Evolutionary conservation across 2,888 invertebrate genomes (phyloP).

Genomic region (Sipha maydis): DNA sequence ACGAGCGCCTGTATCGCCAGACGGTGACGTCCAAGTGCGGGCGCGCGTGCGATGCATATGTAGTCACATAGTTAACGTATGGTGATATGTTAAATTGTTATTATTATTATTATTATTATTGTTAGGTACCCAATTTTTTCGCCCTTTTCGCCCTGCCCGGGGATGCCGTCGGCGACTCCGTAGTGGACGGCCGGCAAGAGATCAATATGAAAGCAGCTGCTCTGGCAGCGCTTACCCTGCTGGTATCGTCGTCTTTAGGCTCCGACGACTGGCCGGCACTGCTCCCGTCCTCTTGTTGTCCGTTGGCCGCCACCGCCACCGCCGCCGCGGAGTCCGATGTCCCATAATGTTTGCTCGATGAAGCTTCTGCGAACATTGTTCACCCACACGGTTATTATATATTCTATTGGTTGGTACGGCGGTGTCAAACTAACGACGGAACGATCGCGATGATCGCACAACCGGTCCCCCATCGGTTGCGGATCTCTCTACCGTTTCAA

Average conservation of each 20-base stretch:
- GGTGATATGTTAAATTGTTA: not conserved
- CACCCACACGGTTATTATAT: too few relatives aligned
- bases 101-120: not conserved
- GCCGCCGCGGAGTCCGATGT: slow-evolving; percentile 46
- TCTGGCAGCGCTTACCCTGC: slow-evolving; percentile 82
- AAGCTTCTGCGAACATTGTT: slow-evolving; percentile 27
- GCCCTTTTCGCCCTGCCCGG: slow-evolving; percentile 66
- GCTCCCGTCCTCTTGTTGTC: slow-evolving; percentile 56
- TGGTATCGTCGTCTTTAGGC: slow-evolving; percentile 52
- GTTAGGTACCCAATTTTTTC: slow-evolving; percentile 50
- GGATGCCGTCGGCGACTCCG: slow-evolving; percentile 63
- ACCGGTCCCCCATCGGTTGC: too few relatives aligned
- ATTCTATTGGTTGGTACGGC: too few relatives aligned
- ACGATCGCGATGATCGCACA: too few relatives aligned
- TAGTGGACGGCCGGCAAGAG: slow-evolving; percentile 79
- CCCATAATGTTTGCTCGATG: slow-evolving; percentile 55
- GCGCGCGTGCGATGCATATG: not conserved
- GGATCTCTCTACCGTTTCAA: too few relatives aligned
- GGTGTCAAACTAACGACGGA: too few relatives aligned
- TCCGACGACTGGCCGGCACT: slow-evolving; percentile 37
- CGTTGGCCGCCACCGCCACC: slow-evolving; percentile 6
- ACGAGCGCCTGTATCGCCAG: too few relatives aligned
- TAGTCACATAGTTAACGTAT: not conserved
- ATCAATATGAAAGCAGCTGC: slow-evolving; percentile 95
- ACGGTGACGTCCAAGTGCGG: not conserved